Evolutionary conservation across 2,888 invertebrate species (phyloP).

Genomic region (Marronus borbonicus): DNA sequence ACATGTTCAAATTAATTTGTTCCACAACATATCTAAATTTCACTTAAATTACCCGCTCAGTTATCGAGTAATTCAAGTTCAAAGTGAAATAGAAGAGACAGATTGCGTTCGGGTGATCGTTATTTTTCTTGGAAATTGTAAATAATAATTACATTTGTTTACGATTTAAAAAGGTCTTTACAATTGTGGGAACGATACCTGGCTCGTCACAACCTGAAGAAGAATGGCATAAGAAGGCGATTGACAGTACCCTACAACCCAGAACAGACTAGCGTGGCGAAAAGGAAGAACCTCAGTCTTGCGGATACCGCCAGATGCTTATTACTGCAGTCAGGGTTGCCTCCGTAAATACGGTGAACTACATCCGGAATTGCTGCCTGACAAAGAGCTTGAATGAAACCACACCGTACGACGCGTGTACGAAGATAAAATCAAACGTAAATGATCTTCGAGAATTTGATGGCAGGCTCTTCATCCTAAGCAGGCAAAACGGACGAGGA

Average conservation of each 20-base stretch:
- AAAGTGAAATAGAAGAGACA: no score
- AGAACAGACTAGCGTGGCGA: constrained; percentile 55
- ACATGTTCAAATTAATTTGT: no score
- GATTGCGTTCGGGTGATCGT: no score
- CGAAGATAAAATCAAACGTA: constrained; percentile 56
- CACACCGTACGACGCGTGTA: constrained; percentile 54
- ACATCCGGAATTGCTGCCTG: constrained; percentile 62
- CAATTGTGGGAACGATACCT: no score
- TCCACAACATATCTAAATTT: no score
- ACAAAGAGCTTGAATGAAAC: constrained; percentile 57
- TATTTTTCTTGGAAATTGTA: no score
- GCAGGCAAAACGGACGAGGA: constrained; percentile 54
- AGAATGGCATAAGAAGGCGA: constrained; percentile 53
- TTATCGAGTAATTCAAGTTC: no score
- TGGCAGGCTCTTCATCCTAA: constrained; percentile 53
- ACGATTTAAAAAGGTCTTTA: no score
- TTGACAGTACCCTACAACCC: constrained; percentile 54
- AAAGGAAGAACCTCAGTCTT: constrained; percentile 60
- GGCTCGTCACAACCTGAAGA: constrained; percentile 3
- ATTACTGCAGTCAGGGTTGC: constrained; percentile 58
- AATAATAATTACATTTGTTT: no score
- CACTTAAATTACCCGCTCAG: no score
- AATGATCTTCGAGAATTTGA: constrained; percentile 59
- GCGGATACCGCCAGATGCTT: constrained; percentile 61
- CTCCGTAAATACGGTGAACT: constrained; percentile 59